Conservation (phyloP, 1,140 invertebrate species). For the Drosophila hydei region DNA sequence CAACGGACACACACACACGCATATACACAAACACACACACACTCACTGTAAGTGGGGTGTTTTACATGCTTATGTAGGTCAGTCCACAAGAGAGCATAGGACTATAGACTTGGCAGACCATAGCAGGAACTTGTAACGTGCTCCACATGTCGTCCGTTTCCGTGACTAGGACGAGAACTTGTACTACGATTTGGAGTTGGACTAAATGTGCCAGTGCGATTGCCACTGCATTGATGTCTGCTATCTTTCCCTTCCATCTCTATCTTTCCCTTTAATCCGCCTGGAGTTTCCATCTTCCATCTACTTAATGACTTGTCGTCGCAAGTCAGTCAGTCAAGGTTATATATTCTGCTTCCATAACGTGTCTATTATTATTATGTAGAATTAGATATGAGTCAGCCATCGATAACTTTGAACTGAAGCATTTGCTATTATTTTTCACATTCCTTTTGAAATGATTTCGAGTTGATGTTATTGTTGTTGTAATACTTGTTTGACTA, state of each 20-base stretch:
- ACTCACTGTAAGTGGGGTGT: constrained; percentile 57
- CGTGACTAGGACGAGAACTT: constrained; percentile 40
- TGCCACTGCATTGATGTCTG: constrained; percentile 44
- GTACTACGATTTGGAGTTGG: neutral
- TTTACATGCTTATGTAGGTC: constrained; percentile 74
- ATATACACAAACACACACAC: neutral
- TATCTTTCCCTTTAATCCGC: neutral
- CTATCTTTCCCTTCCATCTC: constrained; percentile 38
- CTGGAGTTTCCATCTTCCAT: constrained; percentile 23
- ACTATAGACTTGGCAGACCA: constrained; percentile 7
- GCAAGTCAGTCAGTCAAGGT: constrained; percentile 72
- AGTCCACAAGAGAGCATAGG: constrained; percentile 37
- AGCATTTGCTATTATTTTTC: constrained; percentile 70
- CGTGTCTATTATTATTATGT: constrained; percentile 72
- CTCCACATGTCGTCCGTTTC: constrained; percentile 71
- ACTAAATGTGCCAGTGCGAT: constrained; percentile 32
- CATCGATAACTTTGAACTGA: constrained; percentile 61
- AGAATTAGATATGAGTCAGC: constrained; percentile 75
- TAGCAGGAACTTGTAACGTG: constrained; percentile 42
- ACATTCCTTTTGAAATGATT: constrained; percentile 58
- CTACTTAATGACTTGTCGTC: constrained; percentile 44
- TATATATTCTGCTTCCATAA: constrained; percentile 12
- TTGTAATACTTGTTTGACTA: constrained; percentile 7
- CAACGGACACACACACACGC: constrained; percentile 17
- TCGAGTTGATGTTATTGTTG: constrained; percentile 19